Base-by-base conservation (phyloP, 2,797 vertebrate genomes). In the Malacoraja senta region DNA sequence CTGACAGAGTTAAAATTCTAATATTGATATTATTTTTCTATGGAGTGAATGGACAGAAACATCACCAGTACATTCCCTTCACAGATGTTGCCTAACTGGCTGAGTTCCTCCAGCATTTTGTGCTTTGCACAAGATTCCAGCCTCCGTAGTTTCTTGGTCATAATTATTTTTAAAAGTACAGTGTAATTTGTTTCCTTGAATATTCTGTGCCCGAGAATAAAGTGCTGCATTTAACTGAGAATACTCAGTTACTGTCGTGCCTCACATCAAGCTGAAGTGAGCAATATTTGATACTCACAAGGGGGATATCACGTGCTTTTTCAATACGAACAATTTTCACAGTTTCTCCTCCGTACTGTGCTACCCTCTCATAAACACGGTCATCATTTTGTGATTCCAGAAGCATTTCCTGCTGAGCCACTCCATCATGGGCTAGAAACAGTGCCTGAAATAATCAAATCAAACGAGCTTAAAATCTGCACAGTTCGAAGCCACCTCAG, bases 301-400 rank as follows among this genome's bases (percentile, higher is more conserved):
- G 95, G 0, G 99, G 99, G 93, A 99, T 96, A 96, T 99, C 99
- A 93, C 96, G 97, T 90, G 98, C 98, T 94, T 99, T 99, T 95
- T 99, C 98, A 93, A 99, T 98, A 61, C 98, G 97, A 93, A 99
- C 98, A 93, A 99, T 98, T 96, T 98, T 99, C 94, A 99, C 98
- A 0, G 97, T 98, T 96, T 99, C 98, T 84, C 98, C 98, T 94
- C 98, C 98, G 94, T 98, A 99, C 74, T 98, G 96, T 2, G 97
- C 97, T 95, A 98, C 93, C 3, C 97, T 98, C 94, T 99, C 98
- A 94, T 97, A 97, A 93, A 96, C 94, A 93, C 94, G 96, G 93
- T 98, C 98, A 93, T 97, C 96, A 91, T 96, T 93, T 93, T 96
- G 65, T 26, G 97, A 95, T 93, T 99, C 98, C 0, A 96, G 96